These are phyloP conservation scores for Notechis scutatus DNA, from an alignment of 2,113 vertebrate genomes.

Conservation along the genomic window DNA sequence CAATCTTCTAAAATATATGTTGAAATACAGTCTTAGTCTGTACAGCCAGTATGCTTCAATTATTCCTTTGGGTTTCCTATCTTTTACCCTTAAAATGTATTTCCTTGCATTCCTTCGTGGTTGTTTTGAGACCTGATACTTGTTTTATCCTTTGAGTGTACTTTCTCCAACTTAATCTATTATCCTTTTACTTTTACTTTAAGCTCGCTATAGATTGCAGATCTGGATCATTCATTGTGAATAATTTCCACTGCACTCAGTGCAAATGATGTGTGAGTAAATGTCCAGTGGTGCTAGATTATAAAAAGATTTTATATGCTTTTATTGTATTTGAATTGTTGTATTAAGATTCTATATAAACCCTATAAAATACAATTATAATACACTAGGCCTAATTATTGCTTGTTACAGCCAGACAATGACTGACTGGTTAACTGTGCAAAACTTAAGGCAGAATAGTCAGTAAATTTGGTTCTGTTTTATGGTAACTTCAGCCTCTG, in stretches of 20 bases:
- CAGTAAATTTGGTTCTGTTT: constrained; percentile 17
- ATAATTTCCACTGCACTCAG: neutral
- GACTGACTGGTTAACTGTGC: neutral
- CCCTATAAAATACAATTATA: neutral
- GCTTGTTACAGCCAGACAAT: neutral
- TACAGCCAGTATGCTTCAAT: neutral
- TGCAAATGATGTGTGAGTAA: neutral
- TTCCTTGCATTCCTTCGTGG: neutral
- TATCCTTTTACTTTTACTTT: neutral
- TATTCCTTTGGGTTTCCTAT: neutral
- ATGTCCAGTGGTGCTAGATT: neutral
- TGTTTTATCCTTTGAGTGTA: neutral
- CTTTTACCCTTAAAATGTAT: neutral
- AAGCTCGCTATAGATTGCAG: neutral
- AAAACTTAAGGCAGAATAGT: constrained; percentile 2
- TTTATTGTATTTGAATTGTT: neutral
- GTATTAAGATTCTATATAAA: neutral
- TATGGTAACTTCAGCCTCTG: neutral
- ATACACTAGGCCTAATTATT: neutral
- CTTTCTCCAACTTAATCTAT: neutral
- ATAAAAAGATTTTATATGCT: neutral
- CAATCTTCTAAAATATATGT: neutral
- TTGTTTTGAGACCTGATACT: neutral
- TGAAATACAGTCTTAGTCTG: neutral
- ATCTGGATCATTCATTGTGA: neutral